These are phyloP conservation scores for Drosophila buzzatii DNA, from an alignment of 2,888 invertebrate genomes.

Conservation along the genomic window DNA sequence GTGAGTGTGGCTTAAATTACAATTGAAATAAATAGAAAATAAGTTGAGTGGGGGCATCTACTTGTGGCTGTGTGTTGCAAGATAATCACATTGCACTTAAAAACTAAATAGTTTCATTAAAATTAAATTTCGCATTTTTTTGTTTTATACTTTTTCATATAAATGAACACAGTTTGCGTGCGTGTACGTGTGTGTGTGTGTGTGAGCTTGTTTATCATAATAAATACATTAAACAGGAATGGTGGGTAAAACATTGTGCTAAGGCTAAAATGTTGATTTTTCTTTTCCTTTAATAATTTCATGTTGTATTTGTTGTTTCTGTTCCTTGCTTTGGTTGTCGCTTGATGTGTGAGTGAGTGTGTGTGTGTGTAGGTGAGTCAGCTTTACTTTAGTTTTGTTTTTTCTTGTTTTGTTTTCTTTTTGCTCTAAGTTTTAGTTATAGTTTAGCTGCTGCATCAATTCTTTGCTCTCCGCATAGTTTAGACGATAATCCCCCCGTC, in stretches of 20 bases:
- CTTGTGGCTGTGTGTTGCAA: constrained; percentile 4
- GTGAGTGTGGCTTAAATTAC: constrained; percentile 43
- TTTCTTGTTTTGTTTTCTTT: constrained; percentile 12
- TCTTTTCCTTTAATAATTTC: constrained; percentile 24
- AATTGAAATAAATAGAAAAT: constrained; percentile 61
- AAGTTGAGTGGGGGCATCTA: constrained; percentile 6
- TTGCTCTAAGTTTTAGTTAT: constrained; percentile 41
- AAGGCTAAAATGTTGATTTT: constrained; percentile 75
- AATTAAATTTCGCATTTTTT: constrained; percentile 24
- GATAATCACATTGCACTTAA: constrained; percentile 73
- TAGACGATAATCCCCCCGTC: constrained; percentile 89
- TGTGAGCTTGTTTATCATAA: constrained; percentile 50
- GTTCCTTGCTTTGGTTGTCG: constrained; percentile 42
- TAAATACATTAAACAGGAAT: constrained; percentile 76
- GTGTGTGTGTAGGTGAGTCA: constrained; percentile 37
- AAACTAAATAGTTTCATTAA: constrained; percentile 52
- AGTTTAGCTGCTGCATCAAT: constrained; percentile 46
- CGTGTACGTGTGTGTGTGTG: constrained; percentile 25
- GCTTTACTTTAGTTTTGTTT: constrained; percentile 39
- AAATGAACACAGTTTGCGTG: constrained; percentile 74
- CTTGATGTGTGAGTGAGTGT: constrained; percentile 50
- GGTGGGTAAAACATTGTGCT: constrained; percentile 79
- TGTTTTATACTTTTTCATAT: constrained; percentile 20
- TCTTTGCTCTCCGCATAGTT: constrained; percentile 17
- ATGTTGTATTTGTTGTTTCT: constrained; percentile 9